Base-by-base conservation (phyloP, 2,113 vertebrate species). In the Callipepla californica region DNA sequence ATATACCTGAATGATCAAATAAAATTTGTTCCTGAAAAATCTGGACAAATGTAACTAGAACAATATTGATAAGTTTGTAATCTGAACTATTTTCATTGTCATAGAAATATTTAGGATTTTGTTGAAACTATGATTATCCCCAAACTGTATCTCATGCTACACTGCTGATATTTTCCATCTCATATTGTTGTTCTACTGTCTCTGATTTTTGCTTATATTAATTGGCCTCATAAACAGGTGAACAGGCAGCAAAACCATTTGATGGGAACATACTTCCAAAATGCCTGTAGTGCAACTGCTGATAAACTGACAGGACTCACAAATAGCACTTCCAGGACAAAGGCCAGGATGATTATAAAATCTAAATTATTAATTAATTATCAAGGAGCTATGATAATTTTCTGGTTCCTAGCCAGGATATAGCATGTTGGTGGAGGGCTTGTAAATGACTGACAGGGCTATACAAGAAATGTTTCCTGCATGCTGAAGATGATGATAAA, bases 331-430 rank as follows among this genome's bases (percentile, higher is more conserved):
- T 85, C 92, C 26, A 91, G 75, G 44, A 96, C 92, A 95, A 97
- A 97, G 87, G 78, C 82, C 47, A 66, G 62, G 63, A 90, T 73
- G 72, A 89, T 53, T 92, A 50, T 76, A 94, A 95, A 87, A 23
- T 72, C 91, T 96, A 82, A 86, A 96, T 97, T 97, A 95, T 97
- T 97, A 96, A 95, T 94, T 94, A 94, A 94, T 20, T 95, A 96
- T 81, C 83, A 96, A 50, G 67, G 70, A 94, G 58, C 51, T 84
- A 81, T 96, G 86, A 92, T 66, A 89, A 84, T 17, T 65, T 85
- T 59, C 89, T 97, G 51, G 28, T 95, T 96, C 94, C 85, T 96
- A 95, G 80, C 77, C 93, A 94, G 85, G 65, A 83, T 73, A 94
- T 45, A 95, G 25, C 22, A 75, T 51, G 82, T 72, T 81, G 21